phyloP scores from a whole-genome alignment of 2,888 invertebrate species.

The Tetragnatha montana region DNA sequence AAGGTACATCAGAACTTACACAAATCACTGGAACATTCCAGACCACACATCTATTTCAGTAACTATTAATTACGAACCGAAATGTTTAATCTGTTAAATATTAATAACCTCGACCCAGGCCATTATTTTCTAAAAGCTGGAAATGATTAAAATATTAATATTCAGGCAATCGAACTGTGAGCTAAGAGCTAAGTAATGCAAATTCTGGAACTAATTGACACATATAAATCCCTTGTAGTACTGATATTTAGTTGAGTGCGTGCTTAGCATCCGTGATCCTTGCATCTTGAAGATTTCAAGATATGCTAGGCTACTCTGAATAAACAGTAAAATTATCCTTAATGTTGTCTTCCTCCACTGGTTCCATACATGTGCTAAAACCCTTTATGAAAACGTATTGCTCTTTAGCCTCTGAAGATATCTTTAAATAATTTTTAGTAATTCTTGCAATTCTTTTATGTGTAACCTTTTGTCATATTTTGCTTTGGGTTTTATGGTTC shows the following conservation, averaged over 20 bases:
- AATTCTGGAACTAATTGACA: not conserved
- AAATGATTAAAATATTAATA: not conserved
- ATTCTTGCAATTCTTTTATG: too few species aligned
- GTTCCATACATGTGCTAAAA: too few species aligned
- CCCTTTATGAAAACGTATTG: too few species aligned
- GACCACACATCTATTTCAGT: not conserved
- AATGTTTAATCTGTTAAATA: not conserved
- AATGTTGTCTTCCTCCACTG: too few species aligned
- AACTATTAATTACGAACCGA: not conserved
- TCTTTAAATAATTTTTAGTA: too few species aligned
- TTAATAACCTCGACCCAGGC: not conserved
- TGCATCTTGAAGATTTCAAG: too few species aligned
- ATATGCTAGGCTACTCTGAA: too few species aligned
- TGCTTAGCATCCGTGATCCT: too few species aligned
- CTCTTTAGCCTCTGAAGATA: too few species aligned
- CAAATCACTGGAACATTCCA: not conserved
- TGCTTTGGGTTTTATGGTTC: too few species aligned
- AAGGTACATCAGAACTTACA: not conserved
- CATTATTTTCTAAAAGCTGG: not conserved
- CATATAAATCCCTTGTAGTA: not conserved
- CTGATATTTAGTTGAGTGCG: not conserved
- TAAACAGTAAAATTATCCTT: too few species aligned
- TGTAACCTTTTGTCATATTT: too few species aligned
- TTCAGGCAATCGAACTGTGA: not conserved
- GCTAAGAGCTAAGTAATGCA: not conserved